Conservation (phyloP, 2,113 vertebrate genomes). For the Callaeas wilsoni region DNA sequence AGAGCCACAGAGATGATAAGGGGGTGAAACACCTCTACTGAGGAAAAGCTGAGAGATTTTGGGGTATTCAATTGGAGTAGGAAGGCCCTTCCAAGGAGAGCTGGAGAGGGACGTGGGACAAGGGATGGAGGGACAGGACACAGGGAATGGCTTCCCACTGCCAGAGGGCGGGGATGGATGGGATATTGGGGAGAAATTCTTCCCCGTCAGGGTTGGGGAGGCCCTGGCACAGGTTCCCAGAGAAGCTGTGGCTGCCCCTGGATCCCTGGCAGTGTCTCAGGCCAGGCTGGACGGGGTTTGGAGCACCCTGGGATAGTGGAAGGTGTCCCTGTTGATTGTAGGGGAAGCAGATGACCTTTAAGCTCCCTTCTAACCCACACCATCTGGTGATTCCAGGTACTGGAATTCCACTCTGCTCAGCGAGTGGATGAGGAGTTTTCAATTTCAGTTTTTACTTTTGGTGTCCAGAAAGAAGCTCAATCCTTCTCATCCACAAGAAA, state of each 20-base stretch:
- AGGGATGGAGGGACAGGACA: too few relatives aligned
- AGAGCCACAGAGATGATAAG: neutral
- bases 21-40: neutral
- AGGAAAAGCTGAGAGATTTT: neutral
- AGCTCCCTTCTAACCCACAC: neutral
- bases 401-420: neutral
- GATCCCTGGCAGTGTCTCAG: neutral
- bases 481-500: neutral
- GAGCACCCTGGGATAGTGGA: fast-evolving
- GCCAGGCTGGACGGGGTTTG: neutral
- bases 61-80: too few relatives aligned
- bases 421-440: neutral
- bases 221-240: too few relatives aligned
- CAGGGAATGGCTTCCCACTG: too few relatives aligned
- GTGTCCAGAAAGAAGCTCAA: neutral
- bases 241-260: neutral
- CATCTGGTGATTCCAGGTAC: neutral
- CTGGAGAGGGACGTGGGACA: too few relatives aligned
- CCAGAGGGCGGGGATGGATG: too few relatives aligned
- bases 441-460: neutral
- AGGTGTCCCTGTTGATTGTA: neutral
- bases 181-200: neutral
- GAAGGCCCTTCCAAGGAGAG: too few relatives aligned
- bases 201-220: too few relatives aligned
- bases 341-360: neutral